Evolutionary conservation across 2,797 vertebrate species (phyloP).

Genomic region (Takifugu rubripes): DNA sequence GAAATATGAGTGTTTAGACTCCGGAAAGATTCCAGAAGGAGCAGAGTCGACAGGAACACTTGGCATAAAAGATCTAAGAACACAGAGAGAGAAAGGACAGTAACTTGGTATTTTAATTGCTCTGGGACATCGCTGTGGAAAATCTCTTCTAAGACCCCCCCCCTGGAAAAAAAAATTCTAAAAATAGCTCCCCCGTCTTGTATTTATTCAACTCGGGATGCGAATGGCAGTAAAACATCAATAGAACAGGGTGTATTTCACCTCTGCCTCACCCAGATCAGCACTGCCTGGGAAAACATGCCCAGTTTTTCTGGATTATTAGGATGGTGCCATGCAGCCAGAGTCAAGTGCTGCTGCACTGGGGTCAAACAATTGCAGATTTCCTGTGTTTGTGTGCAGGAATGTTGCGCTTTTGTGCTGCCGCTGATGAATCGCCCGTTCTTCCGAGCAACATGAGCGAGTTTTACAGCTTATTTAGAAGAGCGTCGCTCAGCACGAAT

Average conservation of each 20-base stretch:
- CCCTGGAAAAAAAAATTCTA: slow-evolving; percentile 13
- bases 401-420: slow-evolving; percentile 58
- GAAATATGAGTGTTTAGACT: not conserved
- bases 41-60: too few species aligned
- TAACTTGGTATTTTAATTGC: slow-evolving; percentile 31
- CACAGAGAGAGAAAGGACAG: slow-evolving; percentile 2
- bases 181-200: slow-evolving; percentile 41
- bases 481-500: not conserved
- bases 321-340: slow-evolving; percentile 21
- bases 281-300: slow-evolving; percentile 15
- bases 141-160: slow-evolving; percentile 38
- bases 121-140: slow-evolving; percentile 41
- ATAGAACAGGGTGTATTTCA: not conserved
- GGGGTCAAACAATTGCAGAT: slow-evolving; percentile 44
- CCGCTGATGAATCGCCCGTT: slow-evolving; percentile 28
- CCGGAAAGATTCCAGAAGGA: too few species aligned
- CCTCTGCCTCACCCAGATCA: slow-evolving; percentile 3
- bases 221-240: not conserved
- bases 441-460: slow-evolving; percentile 17
- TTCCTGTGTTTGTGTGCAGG: slow-evolving; percentile 72
- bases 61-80: too few species aligned
- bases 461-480: slow-evolving; percentile 22
- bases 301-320: slow-evolving; percentile 15
- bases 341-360: slow-evolving; percentile 1
- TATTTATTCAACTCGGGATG: slow-evolving; percentile 21